These are phyloP conservation scores for Eulithis testata DNA, from an alignment of 2,888 invertebrate genomes.

Conservation along the genomic window DNA sequence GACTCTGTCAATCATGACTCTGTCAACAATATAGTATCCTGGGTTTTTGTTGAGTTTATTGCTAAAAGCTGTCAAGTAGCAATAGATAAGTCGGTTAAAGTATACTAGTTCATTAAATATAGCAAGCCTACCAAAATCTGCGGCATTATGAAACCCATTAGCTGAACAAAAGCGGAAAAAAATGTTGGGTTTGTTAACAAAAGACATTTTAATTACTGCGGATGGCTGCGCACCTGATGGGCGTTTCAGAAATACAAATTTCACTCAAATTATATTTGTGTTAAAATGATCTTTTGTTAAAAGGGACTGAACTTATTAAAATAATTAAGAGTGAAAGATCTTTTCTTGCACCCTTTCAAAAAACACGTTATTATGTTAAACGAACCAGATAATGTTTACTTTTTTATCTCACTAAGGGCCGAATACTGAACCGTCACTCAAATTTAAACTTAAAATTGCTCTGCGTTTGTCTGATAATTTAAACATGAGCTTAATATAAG, in stretches of 20 bases:
- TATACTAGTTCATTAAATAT: conserved; percentile 51
- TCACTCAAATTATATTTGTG: conserved; percentile 9
- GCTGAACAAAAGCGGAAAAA: conserved; percentile 51
- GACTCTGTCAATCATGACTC: no score
- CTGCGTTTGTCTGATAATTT: no score
- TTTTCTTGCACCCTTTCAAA: not conserved
- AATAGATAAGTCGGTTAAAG: conserved; percentile 29
- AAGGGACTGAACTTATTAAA: not conserved
- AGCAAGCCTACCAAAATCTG: conserved; percentile 44
- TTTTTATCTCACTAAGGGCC: no score
- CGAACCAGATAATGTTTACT: no score
- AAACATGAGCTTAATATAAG: no score
- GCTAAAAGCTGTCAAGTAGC: not conserved
- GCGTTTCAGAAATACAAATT: conserved; percentile 28
- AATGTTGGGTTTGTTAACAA: conserved; percentile 52
- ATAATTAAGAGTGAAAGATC: not conserved
- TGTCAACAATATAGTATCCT: no score
- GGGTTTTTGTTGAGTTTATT: no score
- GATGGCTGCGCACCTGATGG: conserved; percentile 37
- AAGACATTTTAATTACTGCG: conserved; percentile 59
- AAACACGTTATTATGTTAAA: no score
- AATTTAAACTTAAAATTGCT: no score
- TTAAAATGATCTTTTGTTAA: conserved; percentile 6
- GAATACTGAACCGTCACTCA: no score
- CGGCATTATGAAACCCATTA: conserved; percentile 54